Evolutionary conservation across 2,888 invertebrate species (phyloP).

Genomic region (Pandemis heparana): DNA sequence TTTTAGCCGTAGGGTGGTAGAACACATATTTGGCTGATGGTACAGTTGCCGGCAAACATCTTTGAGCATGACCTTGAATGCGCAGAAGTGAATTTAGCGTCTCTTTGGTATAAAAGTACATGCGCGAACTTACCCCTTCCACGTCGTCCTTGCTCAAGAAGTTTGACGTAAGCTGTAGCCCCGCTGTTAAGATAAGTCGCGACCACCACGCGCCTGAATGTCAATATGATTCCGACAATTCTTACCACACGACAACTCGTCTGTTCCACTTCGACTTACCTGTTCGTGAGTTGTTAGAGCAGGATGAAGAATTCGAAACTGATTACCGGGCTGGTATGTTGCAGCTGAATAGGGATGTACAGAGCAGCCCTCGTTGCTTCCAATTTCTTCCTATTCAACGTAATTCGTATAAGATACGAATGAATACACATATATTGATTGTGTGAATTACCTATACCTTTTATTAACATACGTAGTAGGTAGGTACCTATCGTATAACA

Average conservation of each 20-base stretch:
- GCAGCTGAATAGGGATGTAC: conserved; percentile 49
- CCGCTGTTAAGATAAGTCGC: conserved; percentile 31
- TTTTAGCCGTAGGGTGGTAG: no score
- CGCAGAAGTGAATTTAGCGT: no score
- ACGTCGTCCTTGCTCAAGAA: no score
- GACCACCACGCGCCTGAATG: conserved; percentile 53
- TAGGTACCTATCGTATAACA: neutral
- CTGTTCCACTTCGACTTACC: conserved; percentile 1
- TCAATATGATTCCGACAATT: conserved; percentile 50
- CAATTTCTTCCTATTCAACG: conserved; percentile 72
- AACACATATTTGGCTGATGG: no score
- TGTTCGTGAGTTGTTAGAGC: neutral
- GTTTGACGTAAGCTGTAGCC: no score
- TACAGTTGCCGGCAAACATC: no score
- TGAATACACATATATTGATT: conserved; percentile 4
- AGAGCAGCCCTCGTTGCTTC: conserved; percentile 58
- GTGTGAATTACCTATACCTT: neutral
- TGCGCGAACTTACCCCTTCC: no score
- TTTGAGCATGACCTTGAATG: no score
- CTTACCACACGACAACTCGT: neutral
- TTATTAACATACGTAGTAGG: neutral
- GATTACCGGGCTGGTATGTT: neutral
- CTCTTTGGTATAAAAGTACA: no score
- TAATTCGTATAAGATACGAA: conserved; percentile 45
- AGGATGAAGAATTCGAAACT: conserved; percentile 12